Base-by-base conservation (phyloP, 2,797 vertebrate genomes). In the Allobates femoralis region DNA sequence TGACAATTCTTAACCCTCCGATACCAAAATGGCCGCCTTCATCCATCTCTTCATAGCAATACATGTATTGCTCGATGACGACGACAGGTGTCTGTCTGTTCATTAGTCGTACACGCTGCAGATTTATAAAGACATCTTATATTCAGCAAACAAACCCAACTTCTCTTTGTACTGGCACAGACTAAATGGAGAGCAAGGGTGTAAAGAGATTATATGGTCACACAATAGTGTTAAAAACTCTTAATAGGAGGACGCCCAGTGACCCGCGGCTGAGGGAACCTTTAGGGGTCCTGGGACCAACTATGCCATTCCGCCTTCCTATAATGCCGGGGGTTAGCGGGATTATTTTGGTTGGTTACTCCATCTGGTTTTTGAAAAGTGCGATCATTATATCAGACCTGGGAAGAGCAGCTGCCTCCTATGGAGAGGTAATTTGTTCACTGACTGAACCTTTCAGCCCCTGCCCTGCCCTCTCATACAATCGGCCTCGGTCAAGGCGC, bases 361-460 rank as follows among this genome's bases (percentile, higher is more conserved):
- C 92, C 92, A 92, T 92, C 92, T 92, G 92, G 90, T 91, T 46
- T 82, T 89, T 0, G 89, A 89, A 89, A 91, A 90, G 90, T 87
- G 91, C 88, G 90, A 83, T 87, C 91, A 91, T 92, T 93, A 89
- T 90, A 90, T 90, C 90, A 90, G 50, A 69, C 90, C 89, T 26
- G 89, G 90, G 90, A 90, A 90, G 90, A 88, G 90, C 66, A 91
- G 90, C 71, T n/a, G 89, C 91, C 91, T 89, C 92, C 92, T 90
- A 91, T 88, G 64, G 92, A 90, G 92, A 91, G 87, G 91, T 91
- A 92, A 93, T 93, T 93, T 93, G 92, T 93, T 91, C 88, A 1
- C 89, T 91, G 90, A 86, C 91, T 90, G 85, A 92, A 90, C 88
- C 91, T 90, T 90, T 90, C 90, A 91, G 90, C 88, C 90, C 89